Evolutionary conservation across 2,888 invertebrate genomes (phyloP).

Genomic region (Onthophagus sagittarius): DNA sequence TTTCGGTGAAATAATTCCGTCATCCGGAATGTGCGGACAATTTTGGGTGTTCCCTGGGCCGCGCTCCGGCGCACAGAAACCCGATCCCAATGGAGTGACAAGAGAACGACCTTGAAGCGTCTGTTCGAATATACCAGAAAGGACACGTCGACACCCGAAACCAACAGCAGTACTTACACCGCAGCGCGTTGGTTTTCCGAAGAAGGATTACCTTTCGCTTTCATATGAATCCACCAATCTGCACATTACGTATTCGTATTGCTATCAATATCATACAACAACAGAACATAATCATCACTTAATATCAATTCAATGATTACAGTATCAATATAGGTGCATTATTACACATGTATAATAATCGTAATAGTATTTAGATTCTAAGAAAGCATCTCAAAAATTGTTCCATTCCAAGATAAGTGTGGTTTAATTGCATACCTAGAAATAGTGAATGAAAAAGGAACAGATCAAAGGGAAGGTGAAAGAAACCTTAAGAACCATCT

Average conservation of each 20-base stretch:
- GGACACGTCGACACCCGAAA: neutral
- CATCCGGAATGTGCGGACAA: neutral
- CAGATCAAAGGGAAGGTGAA: too few species aligned
- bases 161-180: neutral
- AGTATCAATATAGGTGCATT: neutral
- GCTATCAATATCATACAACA: neutral
- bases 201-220: neutral
- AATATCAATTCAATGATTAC: neutral
- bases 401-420: too few species aligned
- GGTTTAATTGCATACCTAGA: too few species aligned
- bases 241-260: neutral
- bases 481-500: too few species aligned
- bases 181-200: neutral
- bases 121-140: neutral
- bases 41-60: neutral
- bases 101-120: neutral
- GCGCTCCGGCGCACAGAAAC: neutral
- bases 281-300: neutral
- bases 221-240: neutral
- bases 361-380: too few species aligned
- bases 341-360: too few species aligned
- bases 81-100: neutral
- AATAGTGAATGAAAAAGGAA: too few species aligned
- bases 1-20: neutral
- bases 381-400: too few species aligned